Percentiles rank a stretch among this genome's conserved stretches.
phyloP scores from a whole-genome alignment of 1,140 invertebrate species.

The Bombus waltoni region DNA sequence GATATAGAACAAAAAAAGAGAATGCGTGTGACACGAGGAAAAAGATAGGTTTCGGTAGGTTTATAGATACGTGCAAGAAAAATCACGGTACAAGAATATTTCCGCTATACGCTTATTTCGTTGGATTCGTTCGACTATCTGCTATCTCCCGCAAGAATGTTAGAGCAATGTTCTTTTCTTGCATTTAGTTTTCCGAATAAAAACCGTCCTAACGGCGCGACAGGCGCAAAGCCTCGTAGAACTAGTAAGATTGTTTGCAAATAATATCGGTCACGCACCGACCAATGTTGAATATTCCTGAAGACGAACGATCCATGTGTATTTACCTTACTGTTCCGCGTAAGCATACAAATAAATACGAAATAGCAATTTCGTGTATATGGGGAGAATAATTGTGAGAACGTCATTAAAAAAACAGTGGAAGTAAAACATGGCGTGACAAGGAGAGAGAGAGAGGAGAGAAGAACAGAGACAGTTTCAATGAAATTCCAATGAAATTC shows the following conservation, averaged over 20 bases:
- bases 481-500: background rate
- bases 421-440: no score
- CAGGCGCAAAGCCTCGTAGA: background rate
- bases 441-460: background rate
- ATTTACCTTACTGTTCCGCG: no score
- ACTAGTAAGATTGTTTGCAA: background rate
- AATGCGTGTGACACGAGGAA: background rate
- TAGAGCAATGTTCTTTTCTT: background rate
- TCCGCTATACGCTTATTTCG: conserved; percentile 16
- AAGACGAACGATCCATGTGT: background rate
- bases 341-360: no score
- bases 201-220: conserved; percentile 32
- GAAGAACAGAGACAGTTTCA: background rate
- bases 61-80: background rate
- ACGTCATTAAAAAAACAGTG: background rate
- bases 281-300: no score
- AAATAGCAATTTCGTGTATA: background rate
- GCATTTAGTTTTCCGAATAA: conserved; percentile 3
- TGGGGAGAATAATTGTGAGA: background rate
- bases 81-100: background rate
- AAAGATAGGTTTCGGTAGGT: no score
- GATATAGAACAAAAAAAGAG: background rate
- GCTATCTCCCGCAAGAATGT: background rate
- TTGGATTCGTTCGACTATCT: conserved; percentile 9
- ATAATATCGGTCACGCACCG: background rate